Evolutionary conservation across 2,113 vertebrate genomes (phyloP).

Genomic region (Gulo gulo): DNA sequence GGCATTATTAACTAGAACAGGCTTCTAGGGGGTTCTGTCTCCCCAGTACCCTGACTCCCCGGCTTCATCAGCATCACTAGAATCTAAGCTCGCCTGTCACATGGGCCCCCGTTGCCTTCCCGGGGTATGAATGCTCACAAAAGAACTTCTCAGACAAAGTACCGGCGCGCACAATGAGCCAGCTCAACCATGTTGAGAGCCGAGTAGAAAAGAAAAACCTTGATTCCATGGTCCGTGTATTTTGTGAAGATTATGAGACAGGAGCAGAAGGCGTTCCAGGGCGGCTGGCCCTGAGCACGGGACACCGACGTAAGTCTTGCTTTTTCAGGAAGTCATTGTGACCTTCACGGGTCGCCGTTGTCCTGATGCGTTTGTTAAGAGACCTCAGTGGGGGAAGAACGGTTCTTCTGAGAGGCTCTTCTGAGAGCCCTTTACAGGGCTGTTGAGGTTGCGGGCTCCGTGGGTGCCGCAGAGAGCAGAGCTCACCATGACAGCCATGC

Average conservation of each 20-base stretch:
- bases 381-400: not conserved
- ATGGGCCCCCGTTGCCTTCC: rapidly evolving
- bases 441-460: too few species aligned
- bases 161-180: not conserved
- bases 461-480: not conserved
- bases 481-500: not conserved
- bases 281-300: not conserved
- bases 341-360: not conserved
- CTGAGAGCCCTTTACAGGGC: too few species aligned
- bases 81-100: not conserved
- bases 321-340: not conserved
- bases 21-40: not conserved
- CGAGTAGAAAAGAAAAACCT: not conserved
- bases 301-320: not conserved
- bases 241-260: not conserved
- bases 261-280: not conserved
- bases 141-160: not conserved
- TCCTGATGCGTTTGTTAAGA: not conserved
- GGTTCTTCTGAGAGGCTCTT: not conserved
- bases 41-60: not conserved
- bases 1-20: not conserved
- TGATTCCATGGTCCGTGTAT: not conserved
- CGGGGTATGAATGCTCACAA: not conserved
- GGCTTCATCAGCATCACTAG: not conserved
- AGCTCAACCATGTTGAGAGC: rapidly evolving